Evolutionary conservation across 2,888 invertebrate species (phyloP).

Genomic region (Frankliniella fusca): DNA sequence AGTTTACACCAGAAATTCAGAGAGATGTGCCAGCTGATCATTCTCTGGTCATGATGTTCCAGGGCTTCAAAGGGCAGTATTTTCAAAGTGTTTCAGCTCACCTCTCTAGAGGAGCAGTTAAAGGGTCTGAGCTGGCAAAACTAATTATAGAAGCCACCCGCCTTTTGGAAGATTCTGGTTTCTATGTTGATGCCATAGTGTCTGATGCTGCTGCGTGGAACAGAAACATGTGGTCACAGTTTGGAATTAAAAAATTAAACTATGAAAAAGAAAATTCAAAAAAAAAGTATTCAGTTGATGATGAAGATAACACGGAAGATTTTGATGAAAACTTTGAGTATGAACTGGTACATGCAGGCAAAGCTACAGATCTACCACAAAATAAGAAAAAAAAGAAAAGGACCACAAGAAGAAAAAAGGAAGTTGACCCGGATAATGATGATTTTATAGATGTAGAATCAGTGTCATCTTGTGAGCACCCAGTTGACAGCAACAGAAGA

Average conservation of each 20-base stretch:
- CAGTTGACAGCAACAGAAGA: slow-evolving; percentile 29
- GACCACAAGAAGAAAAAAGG: too few species aligned
- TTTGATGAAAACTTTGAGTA: too few species aligned
- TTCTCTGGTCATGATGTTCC: slow-evolving; percentile 34
- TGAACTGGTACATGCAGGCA: too few species aligned
- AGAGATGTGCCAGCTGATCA: slow-evolving; percentile 32
- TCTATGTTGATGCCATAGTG: slow-evolving; percentile 33
- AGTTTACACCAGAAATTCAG: slow-evolving; percentile 31
- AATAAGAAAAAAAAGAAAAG: too few species aligned
- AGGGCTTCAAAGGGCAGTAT: slow-evolving; percentile 35
- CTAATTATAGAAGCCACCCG: slow-evolving; percentile 31
- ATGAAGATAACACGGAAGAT: too few species aligned
- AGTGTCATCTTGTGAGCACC: too few species aligned
- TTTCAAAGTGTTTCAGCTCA: slow-evolving; percentile 30
- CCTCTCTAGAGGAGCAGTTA: slow-evolving; percentile 29
- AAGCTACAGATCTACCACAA: too few species aligned
- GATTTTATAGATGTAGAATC: too few species aligned
- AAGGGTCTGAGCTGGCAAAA: slow-evolving; percentile 23
- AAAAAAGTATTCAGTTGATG: too few species aligned
- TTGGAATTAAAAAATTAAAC: too few species aligned
- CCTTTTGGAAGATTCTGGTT: slow-evolving; percentile 32
- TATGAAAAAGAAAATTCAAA: too few species aligned
- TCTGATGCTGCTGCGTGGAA: slow-evolving; percentile 36
- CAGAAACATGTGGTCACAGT: slow-evolving; percentile 33
- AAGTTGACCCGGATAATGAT: too few species aligned